Percentiles rank a stretch among this genome's conserved stretches.
These are phyloP conservation scores for Eublepharis macularius DNA, from an alignment of 2,113 vertebrate species.

Conservation along the genomic window DNA sequence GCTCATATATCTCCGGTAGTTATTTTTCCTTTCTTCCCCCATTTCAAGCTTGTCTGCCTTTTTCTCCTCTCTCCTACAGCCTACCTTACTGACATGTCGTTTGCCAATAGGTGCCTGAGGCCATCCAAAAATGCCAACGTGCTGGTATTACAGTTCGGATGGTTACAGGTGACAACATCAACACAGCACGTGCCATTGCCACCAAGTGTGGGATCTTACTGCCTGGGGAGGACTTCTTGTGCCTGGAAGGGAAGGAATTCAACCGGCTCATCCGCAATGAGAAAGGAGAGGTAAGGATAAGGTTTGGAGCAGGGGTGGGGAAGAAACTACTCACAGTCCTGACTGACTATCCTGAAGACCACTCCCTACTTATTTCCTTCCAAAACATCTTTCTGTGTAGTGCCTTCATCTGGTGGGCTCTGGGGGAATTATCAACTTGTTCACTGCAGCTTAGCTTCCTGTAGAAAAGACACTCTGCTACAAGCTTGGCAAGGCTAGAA, in stretches of 20 bases:
- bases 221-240: constrained; percentile 91
- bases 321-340: background rate
- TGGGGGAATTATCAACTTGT: background rate
- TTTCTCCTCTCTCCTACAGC: background rate
- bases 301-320: background rate
- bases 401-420: background rate
- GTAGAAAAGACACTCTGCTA: too few relatives aligned
- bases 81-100: background rate
- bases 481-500: background rate
- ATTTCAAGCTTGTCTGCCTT: background rate
- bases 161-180: constrained; percentile 98
- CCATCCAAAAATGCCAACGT: constrained; percentile 90
- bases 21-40: background rate
- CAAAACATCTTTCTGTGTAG: background rate
- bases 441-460: background rate
- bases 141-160: constrained; percentile 96
- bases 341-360: background rate
- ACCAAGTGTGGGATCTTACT: constrained; percentile 94
- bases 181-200: constrained; percentile 95
- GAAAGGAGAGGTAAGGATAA: constrained; percentile 87
- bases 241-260: constrained; percentile 96
- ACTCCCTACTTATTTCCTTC: background rate
- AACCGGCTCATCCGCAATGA: constrained; percentile 95
- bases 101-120: constrained; percentile 85
- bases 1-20: too few relatives aligned